Evolutionary conservation across 2,888 invertebrate genomes (phyloP), one percentile per base, ranked within the genome.

Genomic region (Ichneumoninae sp.): DNA sequence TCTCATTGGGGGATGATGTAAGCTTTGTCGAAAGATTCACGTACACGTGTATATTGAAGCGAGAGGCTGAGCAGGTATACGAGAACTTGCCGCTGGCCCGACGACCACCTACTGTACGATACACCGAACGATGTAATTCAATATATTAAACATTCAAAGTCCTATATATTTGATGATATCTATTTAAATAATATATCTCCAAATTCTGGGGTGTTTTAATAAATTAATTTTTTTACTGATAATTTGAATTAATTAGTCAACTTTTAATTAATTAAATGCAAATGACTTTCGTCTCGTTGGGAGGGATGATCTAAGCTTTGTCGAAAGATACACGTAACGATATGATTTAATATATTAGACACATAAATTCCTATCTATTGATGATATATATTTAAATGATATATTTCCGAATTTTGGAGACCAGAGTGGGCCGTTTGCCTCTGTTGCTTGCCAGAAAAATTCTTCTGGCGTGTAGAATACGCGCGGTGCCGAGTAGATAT

Each of bases 381-480:
- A 40, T 40, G 10, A 40, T 0, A 10, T 40, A 10, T 10, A 40
- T 6, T 10, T 16, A 16, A 47, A 47, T 16, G 2, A 47, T 47
- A 16, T 47, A 10, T 47, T 47, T 47, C 16, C 16, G 2, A 47
- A 54, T 30, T 60, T 60, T 60, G n/a, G n/a, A 33, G 1, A 33
- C 16, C 30, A 63, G 33, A 63, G 33, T 16, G 16, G 16, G 30
- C n/a, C 30, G 26, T 26, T 63, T 30, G n/a, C 30, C 33, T n/a
- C 63, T 33, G 33, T 30, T 63, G 63, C 63, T 63, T 77, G 68
- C 77, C 77, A 66, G 77, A 77, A 33, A 77, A 57, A 77, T 77
- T 68, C 52, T 52, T 66, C 36, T 13, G 33, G 52, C 54, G 26
- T 54, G 63, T 50, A 63, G 74, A 47, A 50, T 22, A 60, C 26